Base-by-base conservation (phyloP, 2,888 invertebrate species). In the Sericinus montela region DNA sequence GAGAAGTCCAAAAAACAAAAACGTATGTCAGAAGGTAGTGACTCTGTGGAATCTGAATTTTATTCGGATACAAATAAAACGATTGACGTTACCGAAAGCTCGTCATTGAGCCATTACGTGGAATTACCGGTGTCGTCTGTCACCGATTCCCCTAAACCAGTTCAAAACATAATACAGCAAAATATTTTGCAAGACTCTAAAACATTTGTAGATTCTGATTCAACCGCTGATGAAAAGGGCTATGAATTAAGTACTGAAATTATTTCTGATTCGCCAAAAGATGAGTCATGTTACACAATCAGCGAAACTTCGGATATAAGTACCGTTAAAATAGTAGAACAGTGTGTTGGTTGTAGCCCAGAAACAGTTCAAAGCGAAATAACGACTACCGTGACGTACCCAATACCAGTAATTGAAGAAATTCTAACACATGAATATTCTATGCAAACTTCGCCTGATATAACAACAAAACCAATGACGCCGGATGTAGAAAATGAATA, bases 281-380 rank as follows among this genome's bases (percentile, higher is more conserved):
- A 91, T 53, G 92, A 91, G 60, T 91, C 92, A 3, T 91, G 90
- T 55, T 90, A 85, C 58, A 91, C 91, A 3, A 79, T 92, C 48
- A 91, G 91, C 52, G 91, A 91, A 59, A 81, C 78, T 40, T 90
- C 91, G 8, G 91, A 91, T 46, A 86, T 90, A 2, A 86, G 84
- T 14, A 90, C 91, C 5, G 92, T 93, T 0, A 93, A 93, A 81
- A 85, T 94, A 25, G 72, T 94, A 9, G 93, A 94, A 79, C 93
- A 94, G 80, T 87, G 87, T 48, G 58, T 93, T 7, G 75, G 91
- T 35, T 85, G 89, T 14, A 85, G 91, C 46, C 90, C 91, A 13
- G 89, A 86, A 57, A 65, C 66, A 7, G 59, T 74, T 2, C 65
- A 80, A 40, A 70, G 72, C 51, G 90, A 91, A 60, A 84, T 91